Evolutionary conservation across 2,113 vertebrate species (phyloP).

Genomic region (Cygnus atratus): DNA sequence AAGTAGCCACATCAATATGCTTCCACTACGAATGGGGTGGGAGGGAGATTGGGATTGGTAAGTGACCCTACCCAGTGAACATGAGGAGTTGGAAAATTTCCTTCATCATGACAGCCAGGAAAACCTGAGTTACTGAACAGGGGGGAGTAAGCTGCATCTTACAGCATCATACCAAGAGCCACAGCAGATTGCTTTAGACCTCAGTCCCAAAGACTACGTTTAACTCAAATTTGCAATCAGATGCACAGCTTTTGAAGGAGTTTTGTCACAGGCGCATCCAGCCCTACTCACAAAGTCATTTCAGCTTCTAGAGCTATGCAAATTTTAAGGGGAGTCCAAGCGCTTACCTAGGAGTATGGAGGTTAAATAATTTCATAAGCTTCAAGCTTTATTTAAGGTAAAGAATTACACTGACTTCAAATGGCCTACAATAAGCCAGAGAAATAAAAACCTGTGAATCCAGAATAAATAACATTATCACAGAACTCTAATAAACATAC

Average conservation of each 20-base stretch:
- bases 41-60: not conserved
- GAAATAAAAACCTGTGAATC: not conserved
- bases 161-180: not conserved
- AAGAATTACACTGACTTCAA: not conserved
- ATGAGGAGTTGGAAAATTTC: not conserved
- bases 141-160: not conserved
- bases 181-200: not conserved
- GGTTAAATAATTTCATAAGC: not conserved
- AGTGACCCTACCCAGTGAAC: not conserved
- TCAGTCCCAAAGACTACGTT: not conserved
- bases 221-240: not conserved
- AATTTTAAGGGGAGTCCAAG: not conserved
- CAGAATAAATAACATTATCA: rapidly evolving
- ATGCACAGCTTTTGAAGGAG: not conserved
- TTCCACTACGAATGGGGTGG: rapidly evolving
- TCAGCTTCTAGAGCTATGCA: not conserved
- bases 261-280: not conserved
- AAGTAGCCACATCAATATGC: not conserved
- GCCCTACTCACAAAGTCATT: not conserved
- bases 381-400: not conserved
- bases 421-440: not conserved
- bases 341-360: not conserved
- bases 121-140: not conserved
- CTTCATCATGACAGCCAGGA: not conserved
- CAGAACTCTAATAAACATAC: not conserved